Conservation (phyloP, 2,113 vertebrate species). For the Anser brachyrhynchus region DNA sequence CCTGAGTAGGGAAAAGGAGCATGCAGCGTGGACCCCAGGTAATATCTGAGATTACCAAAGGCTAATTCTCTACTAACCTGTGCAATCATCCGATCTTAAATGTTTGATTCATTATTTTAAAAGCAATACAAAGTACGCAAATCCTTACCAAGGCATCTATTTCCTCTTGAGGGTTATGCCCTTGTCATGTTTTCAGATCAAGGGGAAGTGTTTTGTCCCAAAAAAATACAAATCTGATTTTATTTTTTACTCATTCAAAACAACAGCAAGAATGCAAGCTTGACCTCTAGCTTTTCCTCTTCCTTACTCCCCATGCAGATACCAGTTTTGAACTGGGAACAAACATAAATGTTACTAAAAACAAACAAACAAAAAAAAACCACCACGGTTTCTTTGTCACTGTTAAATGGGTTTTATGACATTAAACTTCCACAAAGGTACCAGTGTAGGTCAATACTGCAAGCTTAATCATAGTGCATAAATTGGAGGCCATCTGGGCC, state of each 20-base stretch:
- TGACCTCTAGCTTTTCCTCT: neutral
- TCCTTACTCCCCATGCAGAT: neutral
- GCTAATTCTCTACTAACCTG: neutral
- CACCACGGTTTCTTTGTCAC: neutral
- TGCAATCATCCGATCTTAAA: neutral
- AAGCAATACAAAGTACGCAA: neutral
- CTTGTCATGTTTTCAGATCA: neutral
- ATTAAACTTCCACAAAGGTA: neutral
- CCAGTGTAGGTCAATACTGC: neutral
- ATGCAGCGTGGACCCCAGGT: constrained; percentile 86
- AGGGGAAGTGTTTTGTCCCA: neutral
- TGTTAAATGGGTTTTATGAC: neutral
- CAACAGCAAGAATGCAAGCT: neutral
- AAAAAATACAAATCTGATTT: neutral
- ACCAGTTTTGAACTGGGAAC: neutral
- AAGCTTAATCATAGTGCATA: neutral
- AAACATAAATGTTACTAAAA: neutral
- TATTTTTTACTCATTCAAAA: neutral
- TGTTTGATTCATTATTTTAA: neutral
- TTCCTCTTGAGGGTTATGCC: neutral
- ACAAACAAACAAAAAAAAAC: neutral
- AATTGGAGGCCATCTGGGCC: neutral
- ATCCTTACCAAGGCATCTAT: neutral
- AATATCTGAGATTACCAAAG: constrained; percentile 8
- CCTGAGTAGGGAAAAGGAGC: constrained; percentile 61